Conservation (phyloP, 2,113 vertebrate species). For the Puntigrus tetrazona region DNA sequence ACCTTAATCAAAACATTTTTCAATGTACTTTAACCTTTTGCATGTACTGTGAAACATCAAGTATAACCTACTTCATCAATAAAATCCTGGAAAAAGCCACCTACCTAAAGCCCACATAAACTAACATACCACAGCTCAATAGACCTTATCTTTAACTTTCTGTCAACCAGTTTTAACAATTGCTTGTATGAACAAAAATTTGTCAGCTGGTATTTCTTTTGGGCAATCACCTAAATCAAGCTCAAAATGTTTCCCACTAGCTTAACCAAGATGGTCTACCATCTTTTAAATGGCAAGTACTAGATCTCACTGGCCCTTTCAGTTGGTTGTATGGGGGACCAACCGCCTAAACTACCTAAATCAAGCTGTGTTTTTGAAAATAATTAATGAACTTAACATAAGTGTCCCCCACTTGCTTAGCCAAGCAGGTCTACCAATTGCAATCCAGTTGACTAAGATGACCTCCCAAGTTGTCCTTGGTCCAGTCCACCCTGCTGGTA, state of each 20-base stretch:
- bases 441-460: not conserved
- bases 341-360: too few species aligned
- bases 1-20: not conserved
- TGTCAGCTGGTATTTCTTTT: too few species aligned
- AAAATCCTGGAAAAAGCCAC: not conserved
- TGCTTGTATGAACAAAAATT: not conserved
- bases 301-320: too few species aligned
- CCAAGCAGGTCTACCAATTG: not conserved
- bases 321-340: too few species aligned
- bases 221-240: not conserved
- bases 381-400: not conserved
- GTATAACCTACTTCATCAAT: not conserved
- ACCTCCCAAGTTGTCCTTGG: not conserved
- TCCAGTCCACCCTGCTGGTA: not conserved
- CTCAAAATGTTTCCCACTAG: not conserved
- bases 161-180: not conserved
- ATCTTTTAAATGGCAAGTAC: not conserved
- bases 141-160: constrained; percentile 5
- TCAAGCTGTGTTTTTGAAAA: not conserved
- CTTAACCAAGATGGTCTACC: not conserved
- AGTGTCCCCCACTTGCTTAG: not conserved
- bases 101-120: not conserved
- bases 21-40: not conserved
- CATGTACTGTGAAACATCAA: not conserved
- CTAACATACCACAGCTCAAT: not conserved